These are phyloP conservation scores for Drosophila tsacasi DNA, from an alignment of 1,140 invertebrate species.

Conservation along the genomic window DNA sequence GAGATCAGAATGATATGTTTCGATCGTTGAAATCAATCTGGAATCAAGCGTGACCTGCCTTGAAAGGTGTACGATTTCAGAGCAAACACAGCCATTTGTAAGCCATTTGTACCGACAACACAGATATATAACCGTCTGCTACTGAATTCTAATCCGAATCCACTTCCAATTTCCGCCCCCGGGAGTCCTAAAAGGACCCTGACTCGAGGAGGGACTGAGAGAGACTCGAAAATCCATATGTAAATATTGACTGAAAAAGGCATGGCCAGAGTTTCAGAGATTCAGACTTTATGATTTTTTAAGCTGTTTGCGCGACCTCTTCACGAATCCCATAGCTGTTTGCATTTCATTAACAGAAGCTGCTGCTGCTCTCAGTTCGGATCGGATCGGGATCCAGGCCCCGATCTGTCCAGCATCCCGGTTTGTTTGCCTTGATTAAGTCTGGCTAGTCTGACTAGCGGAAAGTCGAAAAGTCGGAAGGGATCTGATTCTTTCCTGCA, in stretches of 20 bases:
- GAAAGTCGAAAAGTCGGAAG: conserved; percentile 28
- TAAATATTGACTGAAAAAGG: conserved; percentile 64
- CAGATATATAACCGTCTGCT: conserved; percentile 35
- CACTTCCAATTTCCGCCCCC: conserved; percentile 52
- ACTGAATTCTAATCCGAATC: conserved; percentile 45
- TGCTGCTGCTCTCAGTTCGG: conserved; percentile 34
- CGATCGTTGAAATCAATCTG: conserved; percentile 1
- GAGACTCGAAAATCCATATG: conserved; percentile 63
- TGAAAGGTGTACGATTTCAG: conserved; percentile 66
- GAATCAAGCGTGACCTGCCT: conserved; percentile 24
- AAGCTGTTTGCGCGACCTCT: conserved; percentile 76
- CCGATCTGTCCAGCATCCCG: conserved; percentile 12
- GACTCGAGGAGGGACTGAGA: conserved; percentile 15
- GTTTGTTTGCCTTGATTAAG: conserved; percentile 74
- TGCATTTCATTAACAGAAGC: conserved; percentile 81
- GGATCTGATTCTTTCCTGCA: conserved; percentile 65
- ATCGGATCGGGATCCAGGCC: conserved; percentile 11
- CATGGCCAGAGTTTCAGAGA: conserved; percentile 22
- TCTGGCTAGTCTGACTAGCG: conserved; percentile 51
- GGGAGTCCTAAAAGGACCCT: conserved; percentile 33
- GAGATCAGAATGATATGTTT: background rate
- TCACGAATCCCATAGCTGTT: conserved; percentile 69
- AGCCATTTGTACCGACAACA: conserved; percentile 69
- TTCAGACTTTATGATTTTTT: conserved; percentile 79
- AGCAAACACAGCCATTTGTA: conserved; percentile 75